Evolutionary conservation across 2,888 invertebrate genomes (phyloP).

Genomic region (Catocala nupta): DNA sequence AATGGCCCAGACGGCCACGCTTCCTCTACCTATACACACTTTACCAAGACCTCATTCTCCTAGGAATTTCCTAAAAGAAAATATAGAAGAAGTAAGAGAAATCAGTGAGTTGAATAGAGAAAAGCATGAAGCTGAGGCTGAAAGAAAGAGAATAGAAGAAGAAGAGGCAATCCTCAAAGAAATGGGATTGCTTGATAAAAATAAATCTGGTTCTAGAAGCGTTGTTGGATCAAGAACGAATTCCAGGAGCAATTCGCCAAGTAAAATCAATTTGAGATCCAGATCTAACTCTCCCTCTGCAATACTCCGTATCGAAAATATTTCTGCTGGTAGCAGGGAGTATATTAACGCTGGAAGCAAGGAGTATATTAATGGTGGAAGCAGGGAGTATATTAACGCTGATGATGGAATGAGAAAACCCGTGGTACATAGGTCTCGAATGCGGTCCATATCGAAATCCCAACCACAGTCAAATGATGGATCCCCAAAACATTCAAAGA

Average conservation of each 20-base stretch:
- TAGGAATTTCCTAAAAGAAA: slow-evolving; percentile 81
- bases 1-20: slow-evolving; percentile 76
- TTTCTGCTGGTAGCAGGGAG: slow-evolving; percentile 62
- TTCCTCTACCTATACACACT: slow-evolving; percentile 64
- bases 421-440: slow-evolving; percentile 72
- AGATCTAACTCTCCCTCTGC: slow-evolving; percentile 81
- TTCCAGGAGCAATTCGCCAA: slow-evolving; percentile 78
- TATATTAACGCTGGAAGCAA: slow-evolving; percentile 65
- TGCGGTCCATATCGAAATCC: slow-evolving; percentile 75
- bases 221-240: slow-evolving; percentile 55
- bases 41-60: slow-evolving; percentile 76
- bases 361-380: slow-evolving; percentile 62
- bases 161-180: slow-evolving; percentile 82
- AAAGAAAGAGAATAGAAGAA: slow-evolving; percentile 75
- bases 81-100: slow-evolving; percentile 82
- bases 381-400: slow-evolving; percentile 66
- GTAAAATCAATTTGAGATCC: slow-evolving; percentile 74
- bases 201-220: slow-evolving; percentile 52
- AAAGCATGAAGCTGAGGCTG: slow-evolving; percentile 80
- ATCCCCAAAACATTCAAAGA: slow-evolving; percentile 84
- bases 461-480: slow-evolving; percentile 81
- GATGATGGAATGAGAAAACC: slow-evolving; percentile 67
- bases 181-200: slow-evolving; percentile 79
- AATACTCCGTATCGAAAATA: slow-evolving; percentile 71
- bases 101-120: slow-evolving; percentile 83